These are phyloP conservation scores for Apamea crenata DNA, from an alignment of 2,888 invertebrate genomes.

Conservation along the genomic window DNA sequence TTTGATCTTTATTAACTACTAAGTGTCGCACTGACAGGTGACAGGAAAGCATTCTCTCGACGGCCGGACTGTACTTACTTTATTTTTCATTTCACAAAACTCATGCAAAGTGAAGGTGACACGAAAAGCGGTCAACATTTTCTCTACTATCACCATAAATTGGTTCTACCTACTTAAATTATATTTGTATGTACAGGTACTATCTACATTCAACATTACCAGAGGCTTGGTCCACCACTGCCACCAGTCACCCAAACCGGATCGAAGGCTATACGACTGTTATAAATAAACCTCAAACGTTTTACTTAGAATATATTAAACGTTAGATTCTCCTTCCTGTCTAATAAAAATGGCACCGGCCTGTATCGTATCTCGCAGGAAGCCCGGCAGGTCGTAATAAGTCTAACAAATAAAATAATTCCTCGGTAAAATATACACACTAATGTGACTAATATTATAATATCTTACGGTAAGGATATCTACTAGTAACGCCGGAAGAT, in stretches of 20 bases:
- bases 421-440: conserved; percentile 87
- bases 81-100: conserved; percentile 16
- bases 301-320: conserved; percentile 86
- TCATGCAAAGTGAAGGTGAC: conserved; percentile 2
- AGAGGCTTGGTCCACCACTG: conserved; percentile 31
- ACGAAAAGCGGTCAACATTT: conserved; percentile 14
- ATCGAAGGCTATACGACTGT: conserved; percentile 70
- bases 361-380: conserved; percentile 86
- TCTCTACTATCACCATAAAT: conserved; percentile 3
- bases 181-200: not conserved
- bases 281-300: conserved; percentile 83
- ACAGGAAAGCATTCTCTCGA: not conserved
- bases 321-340: conserved; percentile 90
- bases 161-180: not conserved
- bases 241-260: conserved; percentile 69
- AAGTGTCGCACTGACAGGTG: not conserved
- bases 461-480: conserved; percentile 87
- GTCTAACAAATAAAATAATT: conserved; percentile 90
- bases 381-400: conserved; percentile 87
- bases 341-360: conserved; percentile 87
- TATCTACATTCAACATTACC: conserved; percentile 15
- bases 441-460: conserved; percentile 90
- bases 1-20: no score
- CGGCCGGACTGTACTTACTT: not conserved
- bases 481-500: conserved; percentile 88